phyloP scores from a whole-genome alignment of 2,113 vertebrate species.

The Ifrita kowaldi region DNA sequence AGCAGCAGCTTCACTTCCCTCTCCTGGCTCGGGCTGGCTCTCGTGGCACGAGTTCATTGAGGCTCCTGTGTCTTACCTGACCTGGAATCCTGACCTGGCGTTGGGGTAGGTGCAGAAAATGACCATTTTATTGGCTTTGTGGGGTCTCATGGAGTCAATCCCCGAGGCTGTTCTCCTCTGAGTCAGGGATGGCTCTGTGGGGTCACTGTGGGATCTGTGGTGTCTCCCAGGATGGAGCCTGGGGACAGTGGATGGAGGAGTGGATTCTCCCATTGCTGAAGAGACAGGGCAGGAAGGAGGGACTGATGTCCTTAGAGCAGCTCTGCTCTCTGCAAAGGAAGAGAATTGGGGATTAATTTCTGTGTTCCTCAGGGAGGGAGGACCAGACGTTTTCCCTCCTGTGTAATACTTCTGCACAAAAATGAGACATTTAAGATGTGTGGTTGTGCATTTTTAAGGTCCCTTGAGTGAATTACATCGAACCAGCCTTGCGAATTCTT shows the following conservation, averaged over 20 bases:
- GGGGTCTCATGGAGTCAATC: rapidly evolving
- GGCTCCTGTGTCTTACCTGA: neutral
- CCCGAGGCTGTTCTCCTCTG: neutral
- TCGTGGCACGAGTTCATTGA: rapidly evolving
- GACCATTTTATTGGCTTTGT: neutral
- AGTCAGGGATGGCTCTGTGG: rapidly evolving
- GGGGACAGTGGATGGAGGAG: neutral
- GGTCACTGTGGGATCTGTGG: rapidly evolving
- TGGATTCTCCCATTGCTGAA: rapidly evolving
- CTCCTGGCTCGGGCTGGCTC: neutral
- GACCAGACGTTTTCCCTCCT: rapidly evolving
- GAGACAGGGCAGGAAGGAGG: neutral
- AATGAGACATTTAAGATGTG: rapidly evolving
- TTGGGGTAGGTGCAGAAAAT: neutral
- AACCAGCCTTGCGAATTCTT: neutral
- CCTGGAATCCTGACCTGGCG: rapidly evolving
- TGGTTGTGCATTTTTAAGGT: neutral
- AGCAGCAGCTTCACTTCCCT: neutral
- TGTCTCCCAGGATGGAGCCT: rapidly evolving
- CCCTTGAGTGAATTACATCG: neutral
- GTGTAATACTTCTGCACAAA: neutral
- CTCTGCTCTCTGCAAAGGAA: neutral
- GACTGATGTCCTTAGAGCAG: neutral
- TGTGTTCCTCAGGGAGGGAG: neutral
- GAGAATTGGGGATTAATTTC: neutral